Evolutionary conservation across 2,888 invertebrate species (phyloP), one percentile per base, ranked within the genome.

Genomic region (Epicampocera succincta): DNA sequence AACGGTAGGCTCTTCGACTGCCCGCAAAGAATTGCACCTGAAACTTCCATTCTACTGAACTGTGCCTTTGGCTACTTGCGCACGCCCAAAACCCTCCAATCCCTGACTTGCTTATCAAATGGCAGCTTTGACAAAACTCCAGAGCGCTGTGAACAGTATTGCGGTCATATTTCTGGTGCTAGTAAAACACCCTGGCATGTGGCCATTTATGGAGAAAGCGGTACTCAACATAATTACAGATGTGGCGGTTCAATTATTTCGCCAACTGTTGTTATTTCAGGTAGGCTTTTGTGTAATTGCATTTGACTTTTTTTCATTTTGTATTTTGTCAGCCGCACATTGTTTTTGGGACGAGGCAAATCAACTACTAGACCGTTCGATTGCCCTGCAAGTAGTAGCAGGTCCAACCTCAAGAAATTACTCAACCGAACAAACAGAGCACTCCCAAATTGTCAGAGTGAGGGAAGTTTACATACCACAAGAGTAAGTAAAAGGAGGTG

Each of bases 201-300:
- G 5, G 85, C 84, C 4, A 85, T 88, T 40, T 87, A 85, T 78
- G 54, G 75, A 0, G 65, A 73, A 0, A 25, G 48, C 0, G 54
- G 65, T 13, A 15, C 15, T 3, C 60, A 12, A 3, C 85, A 76
- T 13, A 48, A 29, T 2, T 85, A 85, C 9, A 81, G 76, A 2
- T 88, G 88, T 61, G 86, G 87, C 9, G 87, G 87, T n/a, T 85
- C 87, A 5, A 86, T 88, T 21, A 52, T 87, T 11, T 85, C 81
- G 48, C 85, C 87, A 5, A 85, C 86, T 46, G 56, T 87, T 8
- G 52, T 88, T 0, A 65, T 88, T 40, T 72, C 87, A 44, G 88
- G 87, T 87, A 65, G 76, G 75, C 44, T n/a, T 12, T 1, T 25
- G 12, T 17, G 19, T 1, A n/a, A 48, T 13, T n/a, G 25, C 9